Evolutionary conservation across 2,888 invertebrate species (phyloP), one percentile per base, ranked within the genome.

Genomic region (Drosophila trichaetosa): DNA sequence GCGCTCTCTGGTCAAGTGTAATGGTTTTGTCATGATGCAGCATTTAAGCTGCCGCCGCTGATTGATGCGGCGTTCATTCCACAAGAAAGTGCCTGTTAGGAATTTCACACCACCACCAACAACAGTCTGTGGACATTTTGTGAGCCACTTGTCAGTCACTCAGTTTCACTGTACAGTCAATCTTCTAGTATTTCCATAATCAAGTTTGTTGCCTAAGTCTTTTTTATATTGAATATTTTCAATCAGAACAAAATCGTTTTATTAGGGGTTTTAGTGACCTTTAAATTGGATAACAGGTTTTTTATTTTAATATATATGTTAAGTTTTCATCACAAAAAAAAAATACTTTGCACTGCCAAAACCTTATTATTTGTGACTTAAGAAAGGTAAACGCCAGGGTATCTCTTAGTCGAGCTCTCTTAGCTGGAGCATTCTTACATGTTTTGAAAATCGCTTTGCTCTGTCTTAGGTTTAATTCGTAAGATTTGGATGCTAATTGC

Each of bases 1-100:
- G 63, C 61, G 56, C 67, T 66, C 77, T 73, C 80, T 85, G 85
- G 83, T 87, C 91, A 91, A 90, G 90, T 89, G 90, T 83, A 90
- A 85, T 83, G 91, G 92, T 90, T 91, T 90, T 89, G 90, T 91
- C 92, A 92, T 91, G 91, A 91, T 91, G 90, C 91, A 87, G 91
- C 91, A 91, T 90, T 91, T 92, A 92, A 90, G 77, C 76, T 82
- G 81, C 88, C 84, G 82, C 80, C 74, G 76, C 74, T 84, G 84
- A 84, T 84, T 86, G 85, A 87, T 86, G 88, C 85, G 63, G 71
- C 82, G 69, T 77, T 67, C 77, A 71, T 86, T 80, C 76, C 69
- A 77, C 68, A 72, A 71, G 62, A 73, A 73, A 89, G 80, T 89
- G 84, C 79, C 72, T 81, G 82, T 89, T 87, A 69, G 82, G 89